Evolutionary conservation across 2,888 invertebrate species (phyloP).

Genomic region (Trissolcus japonicus): DNA sequence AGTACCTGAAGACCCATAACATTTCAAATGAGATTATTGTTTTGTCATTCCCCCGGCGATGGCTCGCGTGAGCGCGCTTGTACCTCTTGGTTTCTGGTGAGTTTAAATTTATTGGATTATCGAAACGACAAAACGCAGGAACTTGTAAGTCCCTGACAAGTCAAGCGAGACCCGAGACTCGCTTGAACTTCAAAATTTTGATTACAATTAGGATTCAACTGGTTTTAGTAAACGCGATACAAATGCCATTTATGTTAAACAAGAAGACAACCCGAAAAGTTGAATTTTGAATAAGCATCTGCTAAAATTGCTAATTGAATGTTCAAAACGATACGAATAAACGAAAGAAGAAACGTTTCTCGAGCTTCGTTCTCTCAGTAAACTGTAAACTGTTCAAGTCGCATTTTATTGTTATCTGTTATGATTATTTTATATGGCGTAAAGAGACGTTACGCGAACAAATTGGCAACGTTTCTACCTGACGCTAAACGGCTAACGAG

Average conservation of each 20-base stretch:
- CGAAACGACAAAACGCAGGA: slow-evolving; percentile 39
- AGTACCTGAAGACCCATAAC: slow-evolving; percentile 30
- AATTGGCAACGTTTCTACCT: slow-evolving; percentile 5
- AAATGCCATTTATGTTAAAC: too few species aligned
- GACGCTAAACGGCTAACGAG: slow-evolving; percentile 27
- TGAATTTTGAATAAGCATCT: too few species aligned
- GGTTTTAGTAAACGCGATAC: too few species aligned
- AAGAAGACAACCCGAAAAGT: too few species aligned
- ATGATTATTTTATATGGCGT: slow-evolving; percentile 5
- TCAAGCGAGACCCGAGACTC: slow-evolving; percentile 19
- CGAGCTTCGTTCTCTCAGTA: neutral
- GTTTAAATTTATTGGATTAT: slow-evolving; percentile 46
- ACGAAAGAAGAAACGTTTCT: neutral
- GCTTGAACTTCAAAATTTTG: too few species aligned
- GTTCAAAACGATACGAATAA: too few species aligned
- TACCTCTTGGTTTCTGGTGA: neutral
- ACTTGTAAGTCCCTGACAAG: slow-evolving; percentile 28
- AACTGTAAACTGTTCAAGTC: neutral
- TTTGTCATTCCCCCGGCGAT: slow-evolving; percentile 10
- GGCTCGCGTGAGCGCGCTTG: slow-evolving; percentile 3
- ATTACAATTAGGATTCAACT: too few species aligned
- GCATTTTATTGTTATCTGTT: slow-evolving; percentile 1
- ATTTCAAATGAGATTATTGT: slow-evolving; percentile 43
- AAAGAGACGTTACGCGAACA: slow-evolving; percentile 3
- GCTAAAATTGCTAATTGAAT: too few species aligned